Base-by-base conservation (phyloP, 2,113 vertebrate species). In the Halichoerus grypus region DNA sequence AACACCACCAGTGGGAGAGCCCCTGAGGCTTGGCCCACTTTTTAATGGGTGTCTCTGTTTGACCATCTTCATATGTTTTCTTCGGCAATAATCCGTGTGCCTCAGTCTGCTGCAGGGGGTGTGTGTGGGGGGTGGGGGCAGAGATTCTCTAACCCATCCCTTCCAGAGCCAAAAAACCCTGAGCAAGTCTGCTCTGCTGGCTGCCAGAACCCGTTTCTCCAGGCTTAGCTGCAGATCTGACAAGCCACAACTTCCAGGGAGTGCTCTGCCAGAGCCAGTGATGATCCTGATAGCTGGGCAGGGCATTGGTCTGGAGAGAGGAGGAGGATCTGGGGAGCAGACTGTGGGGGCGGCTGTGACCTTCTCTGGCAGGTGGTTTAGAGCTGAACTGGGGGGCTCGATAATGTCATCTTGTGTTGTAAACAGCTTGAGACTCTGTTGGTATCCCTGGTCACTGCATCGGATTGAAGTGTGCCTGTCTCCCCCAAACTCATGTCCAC, bases 1-100 rank as follows among this genome's bases (percentile, higher is more conserved):
- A 11, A 42, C 5, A 18, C 3, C 21, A 1, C 12, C 1, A 0
- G 2, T 0, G 19, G 39, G 55, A 10, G 49, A 19, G 11, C 2
- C 16, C 71, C 55, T 0, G 4, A 3, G 46, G 21, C 33, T 36
- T 3, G 39, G n/a, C 22, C 14, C 49, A 4, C 31, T 36, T 4
- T 16, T 26, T 11, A 4, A 0, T 0, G 24, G 39, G n/a, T 3
- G 4, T 65, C 15, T 53, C 5, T 49, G 22, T n/a, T 21, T 0
- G 1, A 1, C 7, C 11, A 0, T 63, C 19, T 36, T 33, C 5
- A n/a, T 11, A 26, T 2, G 1, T 46, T 53, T 76, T 39, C 42
- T 71, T 31, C 0, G 14, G 33, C 4, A 2, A 3, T 21, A 42
- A n/a, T 42, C 36, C 22, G 46, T 3, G 1, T 1, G 3, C 11